A percentile compares a stretch with the other conserved stretches of the same genome.
Conservation (phyloP, 2,888 invertebrate genomes). For the Dryobota labecula region DNA sequence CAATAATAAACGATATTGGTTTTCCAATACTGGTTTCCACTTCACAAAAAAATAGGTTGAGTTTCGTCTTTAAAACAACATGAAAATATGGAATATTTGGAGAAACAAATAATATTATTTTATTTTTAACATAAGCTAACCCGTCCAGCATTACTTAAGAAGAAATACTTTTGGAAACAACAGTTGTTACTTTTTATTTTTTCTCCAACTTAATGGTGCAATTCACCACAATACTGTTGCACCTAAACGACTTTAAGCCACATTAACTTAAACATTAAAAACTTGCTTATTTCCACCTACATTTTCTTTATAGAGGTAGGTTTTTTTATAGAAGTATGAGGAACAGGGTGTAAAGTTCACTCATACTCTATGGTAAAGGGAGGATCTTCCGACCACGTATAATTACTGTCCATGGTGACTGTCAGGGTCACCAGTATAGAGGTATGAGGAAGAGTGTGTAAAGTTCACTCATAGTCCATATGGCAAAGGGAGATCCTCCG, state of each 20-base stretch:
- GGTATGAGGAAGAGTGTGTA: too few species aligned
- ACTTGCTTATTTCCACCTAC: constrained; percentile 5
- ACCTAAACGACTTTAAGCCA: constrained; percentile 36
- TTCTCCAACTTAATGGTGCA: constrained; percentile 14
- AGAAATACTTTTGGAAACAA: constrained; percentile 8
- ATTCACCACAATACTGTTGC: constrained; percentile 20
- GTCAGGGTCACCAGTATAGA: too few species aligned
- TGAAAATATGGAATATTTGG: too few species aligned
- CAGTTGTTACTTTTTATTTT: constrained; percentile 9
- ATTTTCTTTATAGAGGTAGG: too few species aligned
- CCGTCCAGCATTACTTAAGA: neutral
- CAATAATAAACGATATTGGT: neutral
- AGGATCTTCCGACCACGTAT: too few species aligned
- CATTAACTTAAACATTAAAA: constrained; percentile 38
- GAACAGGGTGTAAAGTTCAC: too few species aligned
- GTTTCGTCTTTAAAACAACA: neutral
- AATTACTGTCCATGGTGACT: too few species aligned
- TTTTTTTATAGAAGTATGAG: too few species aligned
- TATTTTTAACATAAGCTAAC: neutral
- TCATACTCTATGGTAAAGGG: too few species aligned
- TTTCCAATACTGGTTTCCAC: neutral
- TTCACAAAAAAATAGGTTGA: neutral
- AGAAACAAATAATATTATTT: neutral
- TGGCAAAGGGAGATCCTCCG: too few species aligned
- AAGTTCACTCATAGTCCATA: too few species aligned